Evolutionary conservation across 2,888 invertebrate species (phyloP).

Genomic region (Thyatira batis): DNA sequence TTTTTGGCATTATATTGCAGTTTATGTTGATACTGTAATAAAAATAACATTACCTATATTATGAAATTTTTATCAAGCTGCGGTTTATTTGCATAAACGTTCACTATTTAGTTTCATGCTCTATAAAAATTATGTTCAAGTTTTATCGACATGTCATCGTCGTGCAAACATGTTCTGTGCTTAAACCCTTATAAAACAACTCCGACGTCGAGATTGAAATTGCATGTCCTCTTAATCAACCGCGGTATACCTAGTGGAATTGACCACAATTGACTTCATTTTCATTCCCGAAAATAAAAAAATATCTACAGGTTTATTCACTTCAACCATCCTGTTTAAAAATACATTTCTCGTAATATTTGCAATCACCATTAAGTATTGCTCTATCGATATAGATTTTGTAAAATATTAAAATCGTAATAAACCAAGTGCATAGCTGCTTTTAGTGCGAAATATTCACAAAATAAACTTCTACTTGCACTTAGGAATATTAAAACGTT

Average conservation of each 20-base stretch:
- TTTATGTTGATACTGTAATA: no score
- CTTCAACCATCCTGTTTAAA: neutral
- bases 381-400: neutral
- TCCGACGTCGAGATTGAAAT: neutral
- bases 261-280: neutral
- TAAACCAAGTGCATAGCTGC: neutral
- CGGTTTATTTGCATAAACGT: no score
- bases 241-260: neutral
- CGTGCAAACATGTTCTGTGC: neutral
- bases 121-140: no score
- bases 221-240: neutral
- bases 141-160: no score
- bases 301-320: no score
- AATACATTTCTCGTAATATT: no score
- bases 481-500: slow-evolving; percentile 21
- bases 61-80: no score
- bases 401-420: neutral
- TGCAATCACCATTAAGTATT: neutral
- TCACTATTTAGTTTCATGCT: no score
- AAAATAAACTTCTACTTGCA: slow-evolving; percentile 2
- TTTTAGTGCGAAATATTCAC: slow-evolving; percentile 3
- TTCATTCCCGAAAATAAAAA: neutral
- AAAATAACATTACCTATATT: no score
- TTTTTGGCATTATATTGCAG: neutral
- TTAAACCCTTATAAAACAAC: neutral